A percentile compares a stretch with the other conserved stretches of the same genome.
phyloP scores from a whole-genome alignment of 2,888 invertebrate genomes.

The Tipula helvola region DNA sequence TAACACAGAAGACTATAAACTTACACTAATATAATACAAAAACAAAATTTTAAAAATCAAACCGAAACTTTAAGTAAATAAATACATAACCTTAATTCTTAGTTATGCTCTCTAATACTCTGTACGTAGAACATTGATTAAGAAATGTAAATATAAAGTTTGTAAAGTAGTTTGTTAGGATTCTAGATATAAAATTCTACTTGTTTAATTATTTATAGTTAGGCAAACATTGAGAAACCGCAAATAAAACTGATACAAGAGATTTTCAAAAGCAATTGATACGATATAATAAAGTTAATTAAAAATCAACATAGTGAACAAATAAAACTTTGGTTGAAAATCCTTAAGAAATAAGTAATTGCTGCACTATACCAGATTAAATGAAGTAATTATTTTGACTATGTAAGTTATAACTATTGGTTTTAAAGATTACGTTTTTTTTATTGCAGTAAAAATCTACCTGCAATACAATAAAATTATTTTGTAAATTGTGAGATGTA shows the following conservation, averaged over 20 bases:
- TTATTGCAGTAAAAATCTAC: neutral
- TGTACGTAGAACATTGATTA: neutral
- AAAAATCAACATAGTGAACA: neutral
- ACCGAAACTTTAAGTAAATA: neutral
- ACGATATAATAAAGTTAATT: neutral
- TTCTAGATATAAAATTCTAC: neutral
- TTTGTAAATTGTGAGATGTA: neutral
- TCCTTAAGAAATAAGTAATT: neutral
- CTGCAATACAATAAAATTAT: neutral
- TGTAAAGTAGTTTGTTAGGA: neutral
- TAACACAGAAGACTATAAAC: neutral
- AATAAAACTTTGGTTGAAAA: neutral
- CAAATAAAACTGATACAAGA: neutral
- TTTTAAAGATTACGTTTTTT: neutral
- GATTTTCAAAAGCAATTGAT: no score
- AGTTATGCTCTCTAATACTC: neutral
- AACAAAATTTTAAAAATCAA: neutral
- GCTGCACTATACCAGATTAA: neutral
- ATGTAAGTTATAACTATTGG: neutral
- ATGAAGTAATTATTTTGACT: neutral
- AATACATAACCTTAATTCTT: neutral
- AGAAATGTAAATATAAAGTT: neutral
- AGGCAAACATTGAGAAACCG: neutral
- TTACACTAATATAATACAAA: neutral
- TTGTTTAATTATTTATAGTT: neutral